Conservation (phyloP, 2,113 vertebrate genomes). For the Sinocyclocheilus maitianheensis region DNA sequence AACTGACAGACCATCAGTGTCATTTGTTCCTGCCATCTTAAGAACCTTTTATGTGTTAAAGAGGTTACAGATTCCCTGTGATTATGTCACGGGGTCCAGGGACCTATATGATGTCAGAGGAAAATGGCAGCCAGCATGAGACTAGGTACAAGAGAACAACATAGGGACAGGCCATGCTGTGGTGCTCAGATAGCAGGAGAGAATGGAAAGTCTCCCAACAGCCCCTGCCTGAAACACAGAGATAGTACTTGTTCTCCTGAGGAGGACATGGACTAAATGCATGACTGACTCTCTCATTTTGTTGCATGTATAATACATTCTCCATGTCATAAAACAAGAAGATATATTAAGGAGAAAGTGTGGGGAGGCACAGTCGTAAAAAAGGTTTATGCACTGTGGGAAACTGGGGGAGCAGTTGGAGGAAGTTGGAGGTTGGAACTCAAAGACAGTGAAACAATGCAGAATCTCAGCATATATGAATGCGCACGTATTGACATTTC, state of each 20-base stretch:
- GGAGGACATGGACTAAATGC: constrained; percentile 32
- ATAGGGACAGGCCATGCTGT: not conserved
- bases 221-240: constrained; percentile 22
- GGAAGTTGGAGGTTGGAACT: constrained; percentile 11
- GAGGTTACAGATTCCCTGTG: not conserved
- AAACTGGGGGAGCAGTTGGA: not conserved
- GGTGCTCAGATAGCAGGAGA: constrained; percentile 26
- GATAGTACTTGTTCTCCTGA: constrained; percentile 17
- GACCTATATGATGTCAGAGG: constrained; percentile 12
- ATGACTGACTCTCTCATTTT: constrained; percentile 37
- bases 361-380: constrained; percentile 32
- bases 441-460: constrained; percentile 23
- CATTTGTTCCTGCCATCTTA: constrained; percentile 13
- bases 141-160: constrained; percentile 11
- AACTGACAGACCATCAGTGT: constrained; percentile 20
- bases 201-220: constrained; percentile 34
- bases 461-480: not conserved
- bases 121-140: constrained; percentile 17
- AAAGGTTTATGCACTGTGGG: constrained; percentile 42
- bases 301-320: constrained; percentile 44
- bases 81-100: constrained; percentile 14
- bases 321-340: constrained; percentile 44
- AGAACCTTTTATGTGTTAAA: constrained; percentile 3
- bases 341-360: constrained; percentile 29
- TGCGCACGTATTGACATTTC: not conserved